A percentile compares a stretch with the other conserved stretches of the same genome.
Evolutionary conservation across 2,888 invertebrate genomes (phyloP).

Genomic region (Scrobipalpa costella): DNA sequence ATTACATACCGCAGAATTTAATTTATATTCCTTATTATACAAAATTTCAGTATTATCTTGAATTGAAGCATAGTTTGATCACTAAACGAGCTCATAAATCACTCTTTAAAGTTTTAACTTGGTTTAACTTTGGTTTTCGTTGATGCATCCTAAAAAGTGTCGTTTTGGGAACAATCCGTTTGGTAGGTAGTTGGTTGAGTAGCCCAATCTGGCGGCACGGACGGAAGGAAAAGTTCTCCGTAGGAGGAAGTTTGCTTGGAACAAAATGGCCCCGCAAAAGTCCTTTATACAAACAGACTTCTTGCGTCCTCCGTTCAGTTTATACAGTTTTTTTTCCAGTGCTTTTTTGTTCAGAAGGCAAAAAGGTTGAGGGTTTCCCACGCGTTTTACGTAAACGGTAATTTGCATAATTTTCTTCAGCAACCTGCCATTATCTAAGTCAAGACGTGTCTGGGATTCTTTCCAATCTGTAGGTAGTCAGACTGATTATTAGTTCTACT

Average conservation of each 20-base stretch:
- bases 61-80: no score
- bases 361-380: background rate
- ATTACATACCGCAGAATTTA: no score
- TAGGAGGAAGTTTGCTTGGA: constrained; percentile 11
- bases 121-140: no score
- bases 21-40: no score
- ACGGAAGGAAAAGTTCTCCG: background rate
- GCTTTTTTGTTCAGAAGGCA: background rate
- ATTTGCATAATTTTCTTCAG: constrained; percentile 2
- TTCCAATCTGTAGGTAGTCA: no score
- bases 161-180: background rate
- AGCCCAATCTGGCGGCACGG: constrained; percentile 13
- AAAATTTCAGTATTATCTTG: no score
- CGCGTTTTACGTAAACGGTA: background rate
- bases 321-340: background rate
- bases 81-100: background rate
- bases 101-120: background rate
- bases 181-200: background rate
- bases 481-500: no score
- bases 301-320: constrained; percentile 1
- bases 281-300: constrained; percentile 19
- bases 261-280: constrained; percentile 20
- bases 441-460: background rate
- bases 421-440: background rate
- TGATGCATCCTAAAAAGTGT: background rate